phyloP scores from a whole-genome alignment of 1,140 invertebrate species.

The Drosophila sucinea region DNA sequence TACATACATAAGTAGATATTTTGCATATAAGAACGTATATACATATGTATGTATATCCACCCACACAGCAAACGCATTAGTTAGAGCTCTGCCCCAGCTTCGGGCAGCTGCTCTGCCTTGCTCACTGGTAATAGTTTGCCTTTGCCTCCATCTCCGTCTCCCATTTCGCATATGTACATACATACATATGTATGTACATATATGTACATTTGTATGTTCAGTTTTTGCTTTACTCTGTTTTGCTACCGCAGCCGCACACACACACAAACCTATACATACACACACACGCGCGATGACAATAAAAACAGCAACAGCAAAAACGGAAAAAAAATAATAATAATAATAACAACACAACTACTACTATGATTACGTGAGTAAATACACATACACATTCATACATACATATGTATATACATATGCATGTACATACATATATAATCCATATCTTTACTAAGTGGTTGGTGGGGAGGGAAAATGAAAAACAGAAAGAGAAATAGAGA shows the following conservation, averaged over 20 bases:
- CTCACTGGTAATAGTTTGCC: conserved; percentile 32
- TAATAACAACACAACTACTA: conserved; percentile 22
- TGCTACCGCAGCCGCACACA: conserved; percentile 66
- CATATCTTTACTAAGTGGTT: conserved; percentile 9
- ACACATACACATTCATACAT: conserved; percentile 11
- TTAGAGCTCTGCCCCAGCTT: conserved; percentile 3
- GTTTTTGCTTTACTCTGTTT: conserved; percentile 78
- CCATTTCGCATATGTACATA: conserved; percentile 19
- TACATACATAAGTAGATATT: background rate
- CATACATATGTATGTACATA: conserved; percentile 16
- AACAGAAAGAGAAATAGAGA: background rate
- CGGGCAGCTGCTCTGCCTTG: conserved; percentile 36
- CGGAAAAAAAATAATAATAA: conserved; percentile 7
- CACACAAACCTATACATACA: conserved; percentile 17
- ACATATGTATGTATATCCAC: conserved; percentile 25
- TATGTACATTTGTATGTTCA: conserved; percentile 47
- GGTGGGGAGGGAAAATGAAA: background rate
- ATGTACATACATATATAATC: conserved; percentile 24
- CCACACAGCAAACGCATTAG: conserved; percentile 25
- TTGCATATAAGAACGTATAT: conserved; percentile 21
- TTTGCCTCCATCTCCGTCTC: conserved; percentile 45
- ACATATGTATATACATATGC: conserved; percentile 6
- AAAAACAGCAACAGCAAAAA: conserved; percentile 13
- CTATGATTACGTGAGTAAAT: conserved; percentile 18
- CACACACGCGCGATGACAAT: background rate